Evolutionary conservation across 2,113 vertebrate species (phyloP).

Genomic region (Festucalex cinctus): DNA sequence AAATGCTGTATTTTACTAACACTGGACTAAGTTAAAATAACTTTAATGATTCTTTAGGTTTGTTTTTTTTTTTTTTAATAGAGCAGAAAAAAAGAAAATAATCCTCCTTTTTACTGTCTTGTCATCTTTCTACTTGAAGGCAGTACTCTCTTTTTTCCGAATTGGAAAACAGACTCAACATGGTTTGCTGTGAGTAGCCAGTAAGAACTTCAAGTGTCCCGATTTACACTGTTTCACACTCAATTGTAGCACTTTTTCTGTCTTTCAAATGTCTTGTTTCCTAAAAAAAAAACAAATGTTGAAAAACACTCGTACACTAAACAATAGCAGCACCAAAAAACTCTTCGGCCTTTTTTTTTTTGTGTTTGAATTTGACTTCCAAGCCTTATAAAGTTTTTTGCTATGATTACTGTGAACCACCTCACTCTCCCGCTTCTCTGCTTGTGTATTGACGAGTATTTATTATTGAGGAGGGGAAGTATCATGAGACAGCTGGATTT

Average conservation of each 20-base stretch:
- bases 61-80: slow-evolving; percentile 16
- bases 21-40: slow-evolving; percentile 30
- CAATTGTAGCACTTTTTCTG: slow-evolving; percentile 18
- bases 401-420: slow-evolving; percentile 7
- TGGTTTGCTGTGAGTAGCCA: slow-evolving; percentile 12
- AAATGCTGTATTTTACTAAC: slow-evolving; percentile 48
- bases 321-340: neutral
- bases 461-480: slow-evolving; percentile 20
- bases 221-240: slow-evolving; percentile 3
- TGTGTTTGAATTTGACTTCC: slow-evolving; percentile 24
- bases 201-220: neutral
- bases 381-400: slow-evolving; percentile 21
- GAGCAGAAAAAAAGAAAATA: slow-evolving; percentile 18
- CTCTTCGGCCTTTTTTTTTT: neutral
- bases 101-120: slow-evolving; percentile 29
- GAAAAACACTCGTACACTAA: neutral
- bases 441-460: slow-evolving; percentile 31
- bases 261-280: slow-evolving; percentile 13
- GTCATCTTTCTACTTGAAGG: slow-evolving; percentile 13
- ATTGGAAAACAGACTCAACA: neutral
- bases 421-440: slow-evolving; percentile 19
- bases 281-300: neutral
- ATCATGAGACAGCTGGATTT: neutral
- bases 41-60: slow-evolving; percentile 1
- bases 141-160: slow-evolving; percentile 1